Evolutionary conservation across 2,888 invertebrate species (phyloP), one percentile per base, ranked within the genome.

Genomic region (Lagria hirta): DNA sequence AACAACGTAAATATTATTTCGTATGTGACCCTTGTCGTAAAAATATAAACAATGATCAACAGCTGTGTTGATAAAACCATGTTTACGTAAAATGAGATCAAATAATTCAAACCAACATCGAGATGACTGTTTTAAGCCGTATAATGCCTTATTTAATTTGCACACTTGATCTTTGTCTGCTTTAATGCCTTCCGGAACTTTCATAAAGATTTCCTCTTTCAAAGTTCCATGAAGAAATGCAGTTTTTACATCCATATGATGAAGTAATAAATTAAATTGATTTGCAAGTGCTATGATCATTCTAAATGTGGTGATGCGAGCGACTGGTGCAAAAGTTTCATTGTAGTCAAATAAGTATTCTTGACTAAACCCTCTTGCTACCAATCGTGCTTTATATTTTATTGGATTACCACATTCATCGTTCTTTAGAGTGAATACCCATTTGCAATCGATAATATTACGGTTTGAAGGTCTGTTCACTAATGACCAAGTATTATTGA

Each of bases 51-150:
- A 42, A 14, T 35, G 33, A 32, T 37, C 36, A 10, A 21, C 23
- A 28, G 21, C 27, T 1, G 43, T 27, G 24, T 17, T 29, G 8
- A 6, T 15, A 27, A 43, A 28, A 23, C 35, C 35, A 3, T 17
- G 13, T 7, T 18, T 14, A 16, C 13, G 12, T 13, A 41, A 7
- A 15, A 8, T 21, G 3, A 4, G 11, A 13, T 41, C 34, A 14
- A 42, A 18, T 18, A 4, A 6, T 6, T 18, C 18, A 18, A 18
- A 18, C 40, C 48, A 44, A 21, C 38, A 33, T 16, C 44, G 23
- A 6, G 44, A 35, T 2, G 48, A 30, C 30, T 48, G 48, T 11
- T 48, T 44, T 12, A 48, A 10, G 5, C 48, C 48, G 22, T 44
- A 44, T 2, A 48, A 21, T 6, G 40, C 29, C 35, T 35, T 40